Conservation (phyloP, 2,113 vertebrate genomes). For the Corythornis vintsioides region DNA sequence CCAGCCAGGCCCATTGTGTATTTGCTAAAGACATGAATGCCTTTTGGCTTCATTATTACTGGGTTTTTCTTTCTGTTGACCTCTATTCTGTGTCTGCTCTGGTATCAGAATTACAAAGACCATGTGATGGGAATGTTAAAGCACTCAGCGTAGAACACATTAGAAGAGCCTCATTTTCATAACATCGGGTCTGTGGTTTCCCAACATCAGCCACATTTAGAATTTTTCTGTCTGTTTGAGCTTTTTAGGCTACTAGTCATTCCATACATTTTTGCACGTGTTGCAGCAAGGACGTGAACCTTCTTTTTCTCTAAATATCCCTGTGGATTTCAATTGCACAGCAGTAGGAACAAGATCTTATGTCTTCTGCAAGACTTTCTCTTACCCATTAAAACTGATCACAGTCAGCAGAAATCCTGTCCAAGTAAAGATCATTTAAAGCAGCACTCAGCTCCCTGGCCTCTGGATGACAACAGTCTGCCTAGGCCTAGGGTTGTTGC, state of each 20-base stretch:
- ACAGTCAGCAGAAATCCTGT: background rate
- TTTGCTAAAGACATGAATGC: background rate
- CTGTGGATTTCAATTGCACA: background rate
- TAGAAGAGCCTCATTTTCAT: background rate
- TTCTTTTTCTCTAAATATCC: background rate
- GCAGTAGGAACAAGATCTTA: background rate
- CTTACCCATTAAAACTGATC: background rate
- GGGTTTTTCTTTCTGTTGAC: background rate
- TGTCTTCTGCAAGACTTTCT: background rate
- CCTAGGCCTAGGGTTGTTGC: accelerated
- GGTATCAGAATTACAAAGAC: background rate
- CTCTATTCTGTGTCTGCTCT: conserved; percentile 2
- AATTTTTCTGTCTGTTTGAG: background rate
- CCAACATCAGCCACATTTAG: background rate
- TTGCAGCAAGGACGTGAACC: background rate
- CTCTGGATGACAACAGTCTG: background rate
- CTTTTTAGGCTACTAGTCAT: background rate
- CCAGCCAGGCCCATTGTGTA: background rate
- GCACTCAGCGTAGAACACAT: background rate
- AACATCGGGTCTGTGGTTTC: accelerated
- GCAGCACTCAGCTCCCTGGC: background rate
- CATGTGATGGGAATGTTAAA: background rate
- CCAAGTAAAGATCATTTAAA: background rate
- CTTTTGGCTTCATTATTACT: background rate
- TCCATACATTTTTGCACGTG: background rate